Conservation (phyloP, 2,797 vertebrate genomes). For the Echiichthys vipera region DNA sequence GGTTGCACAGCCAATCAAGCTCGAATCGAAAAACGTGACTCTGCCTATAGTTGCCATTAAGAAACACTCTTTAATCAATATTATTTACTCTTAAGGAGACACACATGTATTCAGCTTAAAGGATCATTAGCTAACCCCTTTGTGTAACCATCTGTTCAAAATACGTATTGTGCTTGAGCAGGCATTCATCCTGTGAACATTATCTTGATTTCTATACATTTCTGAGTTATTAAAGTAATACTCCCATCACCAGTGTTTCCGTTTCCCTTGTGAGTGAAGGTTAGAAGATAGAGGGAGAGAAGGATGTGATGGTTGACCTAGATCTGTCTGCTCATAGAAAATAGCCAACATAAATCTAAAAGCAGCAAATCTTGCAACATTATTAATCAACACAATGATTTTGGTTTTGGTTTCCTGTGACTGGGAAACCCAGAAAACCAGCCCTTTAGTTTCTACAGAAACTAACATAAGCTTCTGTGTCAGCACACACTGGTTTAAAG, state of each 20-base stretch:
- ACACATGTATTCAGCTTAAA: conserved; percentile 19
- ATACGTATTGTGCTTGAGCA: background rate
- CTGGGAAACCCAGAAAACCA: background rate
- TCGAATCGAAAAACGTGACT: conserved; percentile 15
- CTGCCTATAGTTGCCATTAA: conserved; percentile 20
- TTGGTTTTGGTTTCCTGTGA: background rate
- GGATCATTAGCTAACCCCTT: background rate
- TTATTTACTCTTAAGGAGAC: background rate
- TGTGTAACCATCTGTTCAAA: background rate
- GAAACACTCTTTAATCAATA: conserved; percentile 32
- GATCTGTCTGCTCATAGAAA: background rate
- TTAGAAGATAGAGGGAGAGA: background rate
- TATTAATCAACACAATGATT: background rate
- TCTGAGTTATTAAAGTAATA: background rate
- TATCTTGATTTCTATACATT: background rate
- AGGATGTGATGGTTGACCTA: background rate
- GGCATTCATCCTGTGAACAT: background rate
- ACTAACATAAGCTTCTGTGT: background rate
- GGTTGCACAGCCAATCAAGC: conserved; percentile 17
- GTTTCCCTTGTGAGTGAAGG: background rate
- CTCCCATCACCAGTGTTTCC: background rate
- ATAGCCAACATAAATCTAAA: background rate
- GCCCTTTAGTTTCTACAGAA: background rate
- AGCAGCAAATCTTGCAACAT: background rate
- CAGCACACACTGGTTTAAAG: background rate